phyloP scores from a whole-genome alignment of 2,113 vertebrate species.

The Chrysochloris asiatica region DNA sequence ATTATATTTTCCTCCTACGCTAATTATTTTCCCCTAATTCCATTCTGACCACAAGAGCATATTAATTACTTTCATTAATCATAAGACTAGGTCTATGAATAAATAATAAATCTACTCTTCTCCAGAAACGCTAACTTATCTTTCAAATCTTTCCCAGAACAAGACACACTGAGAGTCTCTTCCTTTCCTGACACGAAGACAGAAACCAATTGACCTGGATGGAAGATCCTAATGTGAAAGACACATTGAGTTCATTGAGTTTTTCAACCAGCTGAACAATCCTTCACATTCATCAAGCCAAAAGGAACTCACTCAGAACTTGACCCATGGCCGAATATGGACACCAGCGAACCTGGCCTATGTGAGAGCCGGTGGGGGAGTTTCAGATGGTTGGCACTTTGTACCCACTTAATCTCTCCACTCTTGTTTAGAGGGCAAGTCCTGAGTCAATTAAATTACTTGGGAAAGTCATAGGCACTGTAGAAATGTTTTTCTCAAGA shows the following conservation, averaged over 20 bases:
- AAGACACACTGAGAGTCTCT: not conserved
- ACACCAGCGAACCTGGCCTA: slow-evolving; percentile 42
- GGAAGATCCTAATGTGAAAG: not conserved
- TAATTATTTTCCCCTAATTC: not conserved
- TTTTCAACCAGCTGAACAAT: slow-evolving; percentile 33
- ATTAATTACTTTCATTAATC: slow-evolving; percentile 57
- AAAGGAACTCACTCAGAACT: not conserved
- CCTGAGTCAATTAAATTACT: slow-evolving; percentile 73
- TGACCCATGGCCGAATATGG: not conserved
- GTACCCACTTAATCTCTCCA: slow-evolving; percentile 19
- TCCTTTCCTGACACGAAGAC: not conserved
- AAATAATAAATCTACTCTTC: slow-evolving; percentile 56
- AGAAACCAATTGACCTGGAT: slow-evolving; percentile 5
- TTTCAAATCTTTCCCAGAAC: slow-evolving; percentile 66
- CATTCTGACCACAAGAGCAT: not conserved
- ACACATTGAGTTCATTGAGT: not conserved
- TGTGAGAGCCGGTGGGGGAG: not conserved
- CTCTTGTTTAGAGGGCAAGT: slow-evolving; percentile 55
- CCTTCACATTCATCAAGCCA: slow-evolving; percentile 34
- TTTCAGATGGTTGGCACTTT: slow-evolving; percentile 15
- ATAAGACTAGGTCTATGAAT: slow-evolving; percentile 19
- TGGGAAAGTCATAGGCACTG: slow-evolving; percentile 52
- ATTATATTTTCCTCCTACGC: not conserved
- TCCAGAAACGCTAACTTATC: slow-evolving; percentile 32
- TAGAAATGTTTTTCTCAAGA: slow-evolving; percentile 51